Conservation (phyloP, 2,888 invertebrate genomes). For the Operophtera brumata region DNA sequence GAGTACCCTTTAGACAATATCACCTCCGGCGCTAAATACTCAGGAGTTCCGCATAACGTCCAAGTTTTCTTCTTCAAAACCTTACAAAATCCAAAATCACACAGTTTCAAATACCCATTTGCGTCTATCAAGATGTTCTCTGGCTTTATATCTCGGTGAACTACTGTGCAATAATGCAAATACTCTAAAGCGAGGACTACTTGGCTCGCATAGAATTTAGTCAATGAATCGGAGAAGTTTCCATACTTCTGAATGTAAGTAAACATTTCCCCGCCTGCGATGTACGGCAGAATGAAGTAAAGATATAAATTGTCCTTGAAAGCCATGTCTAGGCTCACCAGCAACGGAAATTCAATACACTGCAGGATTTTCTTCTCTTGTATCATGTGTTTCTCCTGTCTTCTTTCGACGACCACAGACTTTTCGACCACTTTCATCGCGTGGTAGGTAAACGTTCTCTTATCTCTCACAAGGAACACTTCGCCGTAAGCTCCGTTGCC, state of each 20-base stretch:
- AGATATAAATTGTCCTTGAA: conserved; percentile 93
- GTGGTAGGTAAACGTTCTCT: conserved; percentile 82
- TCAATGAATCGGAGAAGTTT: conserved; percentile 85
- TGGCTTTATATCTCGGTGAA: conserved; percentile 95
- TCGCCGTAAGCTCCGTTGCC: conserved; percentile 95
- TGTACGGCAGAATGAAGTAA: conserved; percentile 91
- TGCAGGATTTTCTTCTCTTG: conserved; percentile 94
- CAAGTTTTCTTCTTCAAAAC: conserved; percentile 87
- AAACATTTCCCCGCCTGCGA: conserved; percentile 93
- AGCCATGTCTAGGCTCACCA: conserved; percentile 88
- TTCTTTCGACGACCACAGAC: conserved; percentile 90
- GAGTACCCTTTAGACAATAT: conserved; percentile 95
- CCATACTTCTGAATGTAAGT: conserved; percentile 84
- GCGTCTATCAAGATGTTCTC: conserved; percentile 92
- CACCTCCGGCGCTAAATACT: conserved; percentile 96
- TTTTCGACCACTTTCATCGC: conserved; percentile 96
- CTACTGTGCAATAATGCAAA: conserved; percentile 89
- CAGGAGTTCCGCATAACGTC: conserved; percentile 97
- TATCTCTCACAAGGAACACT: conserved; percentile 88
- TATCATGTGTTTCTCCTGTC: conserved; percentile 92
- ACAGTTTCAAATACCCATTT: conserved; percentile 89
- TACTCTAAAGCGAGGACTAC: conserved; percentile 94
- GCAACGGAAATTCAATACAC: conserved; percentile 91
- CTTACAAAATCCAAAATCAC: conserved; percentile 97
- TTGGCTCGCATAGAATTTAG: conserved; percentile 94